phyloP scores from a whole-genome alignment of 2,797 vertebrate species.

The Salmo trutta region DNA sequence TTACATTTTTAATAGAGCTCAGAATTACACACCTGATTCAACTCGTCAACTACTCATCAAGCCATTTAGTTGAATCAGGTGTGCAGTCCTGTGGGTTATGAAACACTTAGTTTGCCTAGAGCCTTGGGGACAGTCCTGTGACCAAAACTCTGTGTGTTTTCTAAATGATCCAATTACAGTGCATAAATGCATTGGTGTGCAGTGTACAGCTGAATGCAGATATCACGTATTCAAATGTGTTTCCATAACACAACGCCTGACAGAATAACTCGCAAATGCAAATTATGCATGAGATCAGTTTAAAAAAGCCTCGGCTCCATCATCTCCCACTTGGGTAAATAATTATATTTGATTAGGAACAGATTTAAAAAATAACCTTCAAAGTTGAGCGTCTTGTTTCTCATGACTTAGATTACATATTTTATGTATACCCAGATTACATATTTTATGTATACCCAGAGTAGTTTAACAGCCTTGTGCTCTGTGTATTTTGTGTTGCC shows the following conservation, averaged over 20 bases:
- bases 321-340: conserved; percentile 10
- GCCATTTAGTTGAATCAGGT: too few species aligned
- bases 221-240: not conserved
- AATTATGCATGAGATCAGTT: conserved; percentile 28
- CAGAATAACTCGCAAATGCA: conserved; percentile 13
- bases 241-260: conserved; percentile 25
- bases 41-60: too few species aligned
- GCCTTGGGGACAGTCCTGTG: too few species aligned
- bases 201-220: conserved; percentile 18
- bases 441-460: not conserved
- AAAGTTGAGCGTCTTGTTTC: conserved; percentile 5
- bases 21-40: too few species aligned
- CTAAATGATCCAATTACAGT: too few species aligned
- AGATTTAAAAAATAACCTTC: conserved; percentile 8
- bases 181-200: not conserved
- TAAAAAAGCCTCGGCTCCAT: not conserved
- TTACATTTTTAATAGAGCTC: too few species aligned
- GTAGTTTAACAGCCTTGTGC: conserved; percentile 6
- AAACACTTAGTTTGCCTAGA: too few species aligned
- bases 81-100: too few species aligned
- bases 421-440: not conserved
- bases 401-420: conserved; percentile 15
- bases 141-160: too few species aligned
- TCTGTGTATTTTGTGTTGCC: not conserved
- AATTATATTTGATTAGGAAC: conserved; percentile 29